Conservation (phyloP, 2,888 invertebrate genomes). For the Catocala sponsa region DNA sequence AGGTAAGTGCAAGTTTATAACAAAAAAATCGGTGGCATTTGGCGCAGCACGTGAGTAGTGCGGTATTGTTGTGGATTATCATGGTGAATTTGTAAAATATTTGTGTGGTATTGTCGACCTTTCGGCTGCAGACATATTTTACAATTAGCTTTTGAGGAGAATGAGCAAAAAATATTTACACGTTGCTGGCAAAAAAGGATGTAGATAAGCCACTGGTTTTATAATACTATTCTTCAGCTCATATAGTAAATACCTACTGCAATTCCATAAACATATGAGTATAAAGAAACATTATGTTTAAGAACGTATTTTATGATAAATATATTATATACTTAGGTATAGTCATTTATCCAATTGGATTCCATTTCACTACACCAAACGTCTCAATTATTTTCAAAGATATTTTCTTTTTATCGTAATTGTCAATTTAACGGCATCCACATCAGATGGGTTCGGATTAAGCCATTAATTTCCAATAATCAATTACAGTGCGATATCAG, state of each 20-base stretch:
- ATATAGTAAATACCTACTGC: neutral
- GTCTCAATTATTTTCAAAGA: too few relatives aligned
- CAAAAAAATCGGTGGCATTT: constrained; percentile 57
- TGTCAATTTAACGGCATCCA: constrained; percentile 20
- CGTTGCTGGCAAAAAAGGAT: too few relatives aligned
- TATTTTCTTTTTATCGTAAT: constrained; percentile 10
- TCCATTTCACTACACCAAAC: neutral
- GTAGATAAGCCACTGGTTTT: too few relatives aligned
- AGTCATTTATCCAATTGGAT: neutral
- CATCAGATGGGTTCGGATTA: constrained; percentile 23
- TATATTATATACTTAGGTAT: too few relatives aligned
- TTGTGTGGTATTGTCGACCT: constrained; percentile 14
- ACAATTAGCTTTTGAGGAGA: neutral
- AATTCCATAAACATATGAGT: too few relatives aligned
- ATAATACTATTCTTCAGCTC: too few relatives aligned
- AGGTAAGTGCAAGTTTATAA: constrained; percentile 70
- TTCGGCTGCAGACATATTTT: constrained; percentile 18
- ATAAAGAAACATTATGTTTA: too few relatives aligned
- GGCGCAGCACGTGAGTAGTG: constrained; percentile 63
- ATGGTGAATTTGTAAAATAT: constrained; percentile 28
- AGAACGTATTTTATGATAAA: too few relatives aligned
- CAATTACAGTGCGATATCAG: constrained; percentile 38
- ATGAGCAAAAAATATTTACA: neutral
- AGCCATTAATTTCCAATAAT: constrained; percentile 39
- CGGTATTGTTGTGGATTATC: constrained; percentile 46